Base-by-base conservation (phyloP, 1,140 invertebrate genomes). In the Lucilia cuprina region DNA sequence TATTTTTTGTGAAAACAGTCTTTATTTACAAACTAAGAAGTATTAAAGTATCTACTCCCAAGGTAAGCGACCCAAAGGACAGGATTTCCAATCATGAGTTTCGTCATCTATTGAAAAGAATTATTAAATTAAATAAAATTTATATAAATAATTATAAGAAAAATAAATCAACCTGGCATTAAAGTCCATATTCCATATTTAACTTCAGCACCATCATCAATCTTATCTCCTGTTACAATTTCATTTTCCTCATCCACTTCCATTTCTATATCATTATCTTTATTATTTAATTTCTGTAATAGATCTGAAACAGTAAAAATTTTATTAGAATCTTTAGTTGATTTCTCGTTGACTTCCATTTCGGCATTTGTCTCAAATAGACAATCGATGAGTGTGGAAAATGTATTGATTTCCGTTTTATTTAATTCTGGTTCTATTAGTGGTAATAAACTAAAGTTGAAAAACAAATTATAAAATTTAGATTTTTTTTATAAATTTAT, bases 51-150 rank as follows among this genome's bases (percentile, higher is more conserved):
- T 19, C n/a, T 65, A 55, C 34, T 86, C 50, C 41, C 74, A 50
- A 2, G 88, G 89, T 19, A 90, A 70, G 3, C 88, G 87, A 65
- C 89, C 89, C 30, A 90, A 82, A 2, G 89, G 88, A 85, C 88
- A 88, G 60, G 74, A 83, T 0, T 87, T 85, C 89, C 89, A 90
- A 60, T 86, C 77, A 21, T 82, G 65, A 86, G n/a, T 0, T 84
- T 86, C 55, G 14, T 50, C 77, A 84, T 85, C 85, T 85, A 14
- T 21, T 19, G 83, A 21, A 70, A 75, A 84, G 13, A 2, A 25
- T 14, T 50, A 25, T 74, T 10, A 83, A 19, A 1, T 83, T 5
- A 35, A n/a, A 9, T 75, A 50, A 12, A 5, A 7, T 21, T 47
- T 83, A 10, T 50, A 49, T 55, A 10, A 41, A 41, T 41, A 10